These are phyloP conservation scores for Rhagonycha lutea DNA, from an alignment of 2,888 invertebrate genomes.

Conservation along the genomic window DNA sequence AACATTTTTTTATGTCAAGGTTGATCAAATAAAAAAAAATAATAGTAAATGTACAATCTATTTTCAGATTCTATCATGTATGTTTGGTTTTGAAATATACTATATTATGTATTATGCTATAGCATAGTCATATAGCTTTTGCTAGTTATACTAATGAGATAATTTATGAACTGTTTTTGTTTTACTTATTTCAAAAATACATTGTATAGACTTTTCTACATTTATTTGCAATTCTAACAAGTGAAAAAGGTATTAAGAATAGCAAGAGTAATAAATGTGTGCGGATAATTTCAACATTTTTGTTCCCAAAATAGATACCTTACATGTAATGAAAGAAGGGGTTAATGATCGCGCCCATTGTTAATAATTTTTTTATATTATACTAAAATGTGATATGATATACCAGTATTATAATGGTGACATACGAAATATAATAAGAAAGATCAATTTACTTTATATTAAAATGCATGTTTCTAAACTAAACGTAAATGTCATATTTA, in stretches of 20 bases:
- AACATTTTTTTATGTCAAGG: too few species aligned
- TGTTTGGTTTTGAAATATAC: not conserved
- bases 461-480: not conserved
- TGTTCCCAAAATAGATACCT: conserved; percentile 17
- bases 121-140: not conserved
- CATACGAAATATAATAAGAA: not conserved
- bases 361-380: not conserved
- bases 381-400: not conserved
- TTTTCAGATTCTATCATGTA: not conserved
- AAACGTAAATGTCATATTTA: not conserved
- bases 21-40: too few species aligned
- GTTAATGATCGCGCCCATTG: conserved; percentile 21
- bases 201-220: not conserved
- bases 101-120: not conserved
- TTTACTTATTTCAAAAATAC: not conserved
- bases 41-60: not conserved
- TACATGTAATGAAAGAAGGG: conserved; percentile 8
- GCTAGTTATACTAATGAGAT: not conserved
- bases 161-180: not conserved
- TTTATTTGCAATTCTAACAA: not conserved
- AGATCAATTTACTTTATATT: not conserved
- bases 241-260: conserved; percentile 16
- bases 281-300: conserved; percentile 19
- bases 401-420: not conserved
- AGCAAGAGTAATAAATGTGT: conserved; percentile 24